Conservation (phyloP, 2,888 invertebrate species). For the Onchidella celtica region DNA sequence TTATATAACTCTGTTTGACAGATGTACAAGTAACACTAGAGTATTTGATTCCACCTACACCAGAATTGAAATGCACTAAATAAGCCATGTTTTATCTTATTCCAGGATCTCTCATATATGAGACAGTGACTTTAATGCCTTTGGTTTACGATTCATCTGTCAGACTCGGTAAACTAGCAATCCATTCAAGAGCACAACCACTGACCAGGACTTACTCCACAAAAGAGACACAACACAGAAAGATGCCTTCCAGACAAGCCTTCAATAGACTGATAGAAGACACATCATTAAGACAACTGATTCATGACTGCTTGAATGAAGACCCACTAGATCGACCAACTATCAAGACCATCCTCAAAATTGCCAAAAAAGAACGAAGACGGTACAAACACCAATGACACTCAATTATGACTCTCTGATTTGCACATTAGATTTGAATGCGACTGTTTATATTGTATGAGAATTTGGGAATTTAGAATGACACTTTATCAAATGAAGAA, state of each 20-base stretch:
- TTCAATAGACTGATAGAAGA: conserved; percentile 19
- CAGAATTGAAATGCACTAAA: too few species aligned
- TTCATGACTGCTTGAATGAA: conserved; percentile 11
- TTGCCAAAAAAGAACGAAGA: background rate
- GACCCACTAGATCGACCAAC: conserved; percentile 50
- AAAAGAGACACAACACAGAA: background rate
- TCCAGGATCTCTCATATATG: conserved; percentile 65
- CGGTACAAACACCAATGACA: background rate
- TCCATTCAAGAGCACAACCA: background rate
- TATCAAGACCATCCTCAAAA: conserved; percentile 48
- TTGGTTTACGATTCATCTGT: conserved; percentile 16
- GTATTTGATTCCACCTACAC: too few species aligned
- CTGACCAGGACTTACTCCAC: background rate
- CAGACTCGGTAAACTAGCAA: background rate
- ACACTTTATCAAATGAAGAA: too few species aligned
- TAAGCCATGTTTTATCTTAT: too few species aligned
- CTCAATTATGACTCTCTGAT: background rate
- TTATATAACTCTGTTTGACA: too few species aligned
- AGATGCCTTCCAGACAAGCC: conserved; percentile 21
- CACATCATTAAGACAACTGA: background rate
- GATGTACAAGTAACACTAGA: too few species aligned
- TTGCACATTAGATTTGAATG: too few species aligned
- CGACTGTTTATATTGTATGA: too few species aligned
- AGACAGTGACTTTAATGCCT: conserved; percentile 64
- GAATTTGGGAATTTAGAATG: too few species aligned